Percentiles rank a stretch among this genome's conserved stretches.
These are phyloP conservation scores for Phodopus roborovskii DNA, from an alignment of 2,113 vertebrate species.

Conservation along the genomic window DNA sequence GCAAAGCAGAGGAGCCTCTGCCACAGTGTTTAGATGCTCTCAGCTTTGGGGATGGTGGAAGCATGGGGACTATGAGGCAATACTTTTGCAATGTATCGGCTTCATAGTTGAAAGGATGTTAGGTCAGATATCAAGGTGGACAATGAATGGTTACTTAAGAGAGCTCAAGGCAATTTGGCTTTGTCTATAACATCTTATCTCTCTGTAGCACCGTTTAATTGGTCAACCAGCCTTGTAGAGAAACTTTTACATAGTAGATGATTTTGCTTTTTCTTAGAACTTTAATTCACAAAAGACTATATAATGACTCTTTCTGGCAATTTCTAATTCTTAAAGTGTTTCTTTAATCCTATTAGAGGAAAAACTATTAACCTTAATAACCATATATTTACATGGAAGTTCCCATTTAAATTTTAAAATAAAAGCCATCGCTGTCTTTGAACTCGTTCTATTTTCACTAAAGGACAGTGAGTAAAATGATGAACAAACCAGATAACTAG, in stretches of 20 bases:
- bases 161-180: too few relatives aligned
- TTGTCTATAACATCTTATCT: background rate
- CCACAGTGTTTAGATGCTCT: background rate
- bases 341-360: constrained; percentile 17
- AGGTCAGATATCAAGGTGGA: background rate
- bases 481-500: background rate
- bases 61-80: background rate
- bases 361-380: background rate
- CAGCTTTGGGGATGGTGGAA: background rate
- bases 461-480: background rate
- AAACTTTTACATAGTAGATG: background rate
- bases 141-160: too few relatives aligned
- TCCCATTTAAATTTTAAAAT: background rate
- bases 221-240: background rate
- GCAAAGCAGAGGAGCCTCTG: background rate
- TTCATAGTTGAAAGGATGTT: background rate
- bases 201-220: background rate
- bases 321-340: constrained; percentile 21
- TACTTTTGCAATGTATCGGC: background rate
- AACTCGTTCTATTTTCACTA: background rate
- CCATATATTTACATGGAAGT: background rate
- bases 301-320: background rate
- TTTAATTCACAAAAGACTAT: background rate
- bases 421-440: background rate
- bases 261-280: background rate